phyloP scores from a whole-genome alignment of 2,113 vertebrate genomes.

The Pelecanoides urinatrix region DNA sequence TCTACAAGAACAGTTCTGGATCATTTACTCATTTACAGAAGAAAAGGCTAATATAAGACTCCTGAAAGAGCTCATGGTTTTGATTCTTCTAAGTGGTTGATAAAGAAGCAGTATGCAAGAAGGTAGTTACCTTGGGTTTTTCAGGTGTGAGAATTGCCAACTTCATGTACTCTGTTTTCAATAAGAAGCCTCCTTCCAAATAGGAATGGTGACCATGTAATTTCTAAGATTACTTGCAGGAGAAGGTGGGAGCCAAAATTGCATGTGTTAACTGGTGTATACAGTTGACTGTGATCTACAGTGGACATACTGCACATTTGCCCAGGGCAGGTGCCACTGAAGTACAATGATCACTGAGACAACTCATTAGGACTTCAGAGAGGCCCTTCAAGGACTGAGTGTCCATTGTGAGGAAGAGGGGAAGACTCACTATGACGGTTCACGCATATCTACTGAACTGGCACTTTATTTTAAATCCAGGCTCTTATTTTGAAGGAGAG shows the following conservation, averaged over 20 bases:
- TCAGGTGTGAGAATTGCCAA: background rate
- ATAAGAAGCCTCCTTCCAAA: background rate
- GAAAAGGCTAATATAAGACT: background rate
- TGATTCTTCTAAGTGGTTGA: background rate
- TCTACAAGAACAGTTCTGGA: background rate
- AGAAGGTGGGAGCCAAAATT: background rate
- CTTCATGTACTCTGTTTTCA: background rate
- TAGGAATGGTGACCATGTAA: background rate
- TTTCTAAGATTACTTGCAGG: background rate
- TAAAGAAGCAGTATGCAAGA: background rate
- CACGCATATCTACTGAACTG: background rate
- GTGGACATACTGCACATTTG: fast-evolving
- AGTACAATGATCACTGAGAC: background rate
- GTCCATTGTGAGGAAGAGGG: background rate
- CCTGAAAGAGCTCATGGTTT: background rate
- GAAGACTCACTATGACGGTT: background rate
- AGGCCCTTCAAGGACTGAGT: background rate
- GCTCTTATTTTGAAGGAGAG: background rate
- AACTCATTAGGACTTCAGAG: background rate
- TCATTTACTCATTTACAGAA: background rate
- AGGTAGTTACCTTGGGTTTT: background rate
- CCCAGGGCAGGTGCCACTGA: background rate
- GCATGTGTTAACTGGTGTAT: background rate
- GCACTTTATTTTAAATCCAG: background rate
- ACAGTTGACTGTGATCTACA: background rate